These are phyloP conservation scores for Proctacanthus coquilletti DNA, from an alignment of 1,140 invertebrate genomes.

Conservation along the genomic window DNA sequence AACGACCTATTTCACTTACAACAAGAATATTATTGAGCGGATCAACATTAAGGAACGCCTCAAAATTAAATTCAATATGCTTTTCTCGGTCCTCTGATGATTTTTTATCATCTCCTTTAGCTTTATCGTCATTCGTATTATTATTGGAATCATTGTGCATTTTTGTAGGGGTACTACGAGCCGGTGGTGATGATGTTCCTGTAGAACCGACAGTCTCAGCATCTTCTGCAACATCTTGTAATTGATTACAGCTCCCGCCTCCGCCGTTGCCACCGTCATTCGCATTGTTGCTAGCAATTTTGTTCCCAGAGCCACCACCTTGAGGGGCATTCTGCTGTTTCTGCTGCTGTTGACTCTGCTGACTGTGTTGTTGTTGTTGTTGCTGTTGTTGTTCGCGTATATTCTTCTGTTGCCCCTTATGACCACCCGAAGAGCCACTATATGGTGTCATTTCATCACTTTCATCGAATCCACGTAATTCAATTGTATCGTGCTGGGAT, in stretches of 20 bases:
- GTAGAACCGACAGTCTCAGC: neutral
- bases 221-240: neutral
- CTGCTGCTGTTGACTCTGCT: too few species aligned
- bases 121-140: conserved; percentile 1
- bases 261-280: conserved; percentile 2
- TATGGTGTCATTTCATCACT: conserved; percentile 14
- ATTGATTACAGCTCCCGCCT: too few species aligned
- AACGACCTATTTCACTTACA: conserved; percentile 27
- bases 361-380: too few species aligned
- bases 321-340: too few species aligned
- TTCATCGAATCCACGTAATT: conserved; percentile 80
- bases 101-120: conserved; percentile 24
- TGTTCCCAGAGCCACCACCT: too few species aligned
- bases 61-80: conserved; percentile 45
- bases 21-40: conserved; percentile 41
- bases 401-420: conserved; percentile 9
- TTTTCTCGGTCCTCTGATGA: conserved; percentile 22
- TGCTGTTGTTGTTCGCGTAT: conserved; percentile 4
- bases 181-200: neutral
- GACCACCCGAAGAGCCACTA: neutral
- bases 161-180: conserved; percentile 10
- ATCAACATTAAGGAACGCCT: conserved; percentile 54
- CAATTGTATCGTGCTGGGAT: conserved; percentile 84
- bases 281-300: conserved; percentile 3
- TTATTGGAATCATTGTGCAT: conserved; percentile 10